Base-by-base conservation (phyloP, 2,113 vertebrate species). In the Brachypteracias leptosomus region DNA sequence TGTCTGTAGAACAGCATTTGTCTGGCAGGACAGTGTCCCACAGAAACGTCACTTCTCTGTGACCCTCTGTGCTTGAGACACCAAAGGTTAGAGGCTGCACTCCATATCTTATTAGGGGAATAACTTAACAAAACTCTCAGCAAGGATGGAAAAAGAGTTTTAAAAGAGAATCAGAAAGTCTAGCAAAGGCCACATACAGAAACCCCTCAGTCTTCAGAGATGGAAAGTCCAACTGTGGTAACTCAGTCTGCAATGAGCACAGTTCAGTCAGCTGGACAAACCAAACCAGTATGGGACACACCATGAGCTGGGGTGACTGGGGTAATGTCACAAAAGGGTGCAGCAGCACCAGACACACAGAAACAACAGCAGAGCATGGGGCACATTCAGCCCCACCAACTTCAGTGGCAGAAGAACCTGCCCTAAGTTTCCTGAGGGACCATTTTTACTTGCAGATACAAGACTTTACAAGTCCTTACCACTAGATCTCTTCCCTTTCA, bases 51-150 rank as follows among this genome's bases (percentile, higher is more conserved):
- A 44, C 24, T 42, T 87, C 16, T 14, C 38, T 40, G 67, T 74
- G 51, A 90, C 61, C 29, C 40, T 77, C n/a, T 58, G 0, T 29
- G 20, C n/a, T 84, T 52, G 47, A 70, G 77, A 63, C 13, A 65
- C 16, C 42, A 9, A 68, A 59, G 59, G 52, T 55, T 20, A 72
- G 40, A 72, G 57, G 40, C 5, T 84, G 31, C 65, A 78, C 66
- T 73, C 44, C 46, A 78, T 68, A 84, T n/a, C 42, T 79, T 92
- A 92, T 85, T 68, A 85, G 3, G 19, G 38, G 19, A 91, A 63
- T 87, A 87, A 92, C 79, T 63, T 4, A 13, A 40, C 35, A 21
- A 68, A 40, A n/a, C 7, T 80, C 65, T 93, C 63, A 71, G 28
- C 5, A 68, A 95, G 28, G 40, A 75, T 22, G 33, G 66, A 85